Percentiles rank a stretch among this genome's conserved stretches.
These are phyloP conservation scores for Neocrepidodera transversa DNA, from an alignment of 2,888 invertebrate genomes.

Conservation along the genomic window DNA sequence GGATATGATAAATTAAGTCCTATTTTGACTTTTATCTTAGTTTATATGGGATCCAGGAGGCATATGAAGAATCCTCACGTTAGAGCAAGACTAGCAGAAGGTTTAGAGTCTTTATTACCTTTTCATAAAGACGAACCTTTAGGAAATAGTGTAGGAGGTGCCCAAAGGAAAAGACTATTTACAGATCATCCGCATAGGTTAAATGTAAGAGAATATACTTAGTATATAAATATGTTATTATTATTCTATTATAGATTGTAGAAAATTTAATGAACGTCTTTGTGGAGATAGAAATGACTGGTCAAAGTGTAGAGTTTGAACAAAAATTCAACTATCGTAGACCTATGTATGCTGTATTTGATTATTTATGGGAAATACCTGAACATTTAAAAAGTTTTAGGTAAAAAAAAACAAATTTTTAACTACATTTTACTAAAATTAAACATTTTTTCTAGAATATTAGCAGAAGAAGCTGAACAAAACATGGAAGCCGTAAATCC, in stretches of 20 bases:
- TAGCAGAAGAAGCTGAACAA: slow-evolving; percentile 81
- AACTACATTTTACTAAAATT: neutral
- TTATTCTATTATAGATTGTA: slow-evolving; percentile 68
- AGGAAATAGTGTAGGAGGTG: slow-evolving; percentile 61
- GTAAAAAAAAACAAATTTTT: slow-evolving; percentile 56
- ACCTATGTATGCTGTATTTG: slow-evolving; percentile 94
- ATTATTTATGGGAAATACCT: slow-evolving; percentile 85
- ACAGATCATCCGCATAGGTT: slow-evolving; percentile 76
- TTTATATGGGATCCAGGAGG: slow-evolving; percentile 85
- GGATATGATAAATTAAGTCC: slow-evolving; percentile 70
- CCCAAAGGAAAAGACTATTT: slow-evolving; percentile 78
- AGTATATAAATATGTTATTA: neutral
- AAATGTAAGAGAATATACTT: slow-evolving; percentile 61
- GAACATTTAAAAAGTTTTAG: slow-evolving; percentile 80
- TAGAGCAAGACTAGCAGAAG: slow-evolving; percentile 88
- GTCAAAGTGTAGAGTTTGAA: slow-evolving; percentile 93
- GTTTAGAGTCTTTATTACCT: slow-evolving; percentile 85
- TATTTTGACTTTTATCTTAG: slow-evolving; percentile 79
- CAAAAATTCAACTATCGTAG: slow-evolving; percentile 96
- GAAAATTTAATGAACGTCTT: slow-evolving; percentile 86
- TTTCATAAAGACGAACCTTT: slow-evolving; percentile 66
- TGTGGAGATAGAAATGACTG: slow-evolving; percentile 98
- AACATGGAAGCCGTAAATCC: slow-evolving; percentile 91
- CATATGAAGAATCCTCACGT: slow-evolving; percentile 88
- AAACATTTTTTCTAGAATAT: slow-evolving; percentile 62